phyloP scores from a whole-genome alignment of 2,113 vertebrate species.

The Microcebus ravelobensis region DNA sequence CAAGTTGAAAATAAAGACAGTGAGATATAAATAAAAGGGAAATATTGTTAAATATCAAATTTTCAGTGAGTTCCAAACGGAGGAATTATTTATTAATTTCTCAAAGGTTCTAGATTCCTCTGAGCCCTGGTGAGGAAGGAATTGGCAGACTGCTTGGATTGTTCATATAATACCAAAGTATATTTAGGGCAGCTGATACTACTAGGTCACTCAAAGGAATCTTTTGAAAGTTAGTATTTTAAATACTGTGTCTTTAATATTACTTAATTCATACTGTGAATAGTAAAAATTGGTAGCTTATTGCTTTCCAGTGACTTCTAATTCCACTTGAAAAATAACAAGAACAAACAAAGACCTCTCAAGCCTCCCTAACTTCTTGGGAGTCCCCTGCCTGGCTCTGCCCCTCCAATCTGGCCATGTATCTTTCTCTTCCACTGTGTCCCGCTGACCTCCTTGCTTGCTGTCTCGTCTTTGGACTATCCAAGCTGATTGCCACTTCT shows the following conservation, averaged over 20 bases:
- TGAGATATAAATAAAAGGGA: neutral
- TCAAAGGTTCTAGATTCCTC: neutral
- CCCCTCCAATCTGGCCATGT: neutral
- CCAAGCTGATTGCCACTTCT: neutral
- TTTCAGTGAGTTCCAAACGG: neutral
- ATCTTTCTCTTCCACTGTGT: neutral
- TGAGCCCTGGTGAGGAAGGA: neutral
- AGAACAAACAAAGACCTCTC: neutral
- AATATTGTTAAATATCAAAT: neutral
- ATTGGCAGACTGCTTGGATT: neutral
- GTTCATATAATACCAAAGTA: neutral
- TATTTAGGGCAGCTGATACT: neutral
- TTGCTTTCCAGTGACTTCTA: neutral
- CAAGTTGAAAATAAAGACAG: neutral
- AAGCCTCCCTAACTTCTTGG: neutral
- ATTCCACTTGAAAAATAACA: neutral
- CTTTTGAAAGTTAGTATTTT: neutral
- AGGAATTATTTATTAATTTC: conserved; percentile 32
- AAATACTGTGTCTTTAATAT: too few relatives aligned
- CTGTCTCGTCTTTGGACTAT: neutral
- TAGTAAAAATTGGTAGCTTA: neutral
- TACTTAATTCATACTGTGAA: neutral
- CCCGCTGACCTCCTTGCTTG: neutral
- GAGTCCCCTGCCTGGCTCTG: neutral
- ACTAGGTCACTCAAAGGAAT: neutral